Percentiles rank a stretch among this genome's conserved stretches.
phyloP scores from a whole-genome alignment of 2,113 vertebrate genomes.

The Rhabdomys dilectus region DNA sequence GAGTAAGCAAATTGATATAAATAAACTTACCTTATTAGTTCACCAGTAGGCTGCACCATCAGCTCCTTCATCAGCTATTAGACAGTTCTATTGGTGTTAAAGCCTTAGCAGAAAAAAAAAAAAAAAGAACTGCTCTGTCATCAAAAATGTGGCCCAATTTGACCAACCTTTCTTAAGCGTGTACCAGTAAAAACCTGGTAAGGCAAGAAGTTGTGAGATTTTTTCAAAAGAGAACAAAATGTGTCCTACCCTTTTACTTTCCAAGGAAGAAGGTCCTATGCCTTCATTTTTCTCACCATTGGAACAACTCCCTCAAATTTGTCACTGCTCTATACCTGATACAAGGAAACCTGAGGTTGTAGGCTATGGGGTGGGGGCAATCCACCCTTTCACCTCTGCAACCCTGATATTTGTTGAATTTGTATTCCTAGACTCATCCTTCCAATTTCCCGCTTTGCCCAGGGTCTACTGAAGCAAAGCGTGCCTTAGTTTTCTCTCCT shows the following conservation, averaged over 20 bases:
- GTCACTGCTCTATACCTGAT: not conserved
- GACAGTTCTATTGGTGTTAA: not conserved
- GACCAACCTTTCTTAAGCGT: not conserved
- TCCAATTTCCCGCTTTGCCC: not conserved
- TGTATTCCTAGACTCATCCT: not conserved
- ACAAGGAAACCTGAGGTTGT: not conserved
- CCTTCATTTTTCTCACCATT: not conserved
- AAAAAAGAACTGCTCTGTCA: not conserved
- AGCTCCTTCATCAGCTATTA: not conserved
- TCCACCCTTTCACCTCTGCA: not conserved
- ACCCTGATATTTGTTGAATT: not conserved
- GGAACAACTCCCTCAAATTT: not conserved
- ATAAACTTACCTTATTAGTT: conserved; percentile 30
- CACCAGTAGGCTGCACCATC: not conserved
- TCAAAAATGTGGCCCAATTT: not conserved
- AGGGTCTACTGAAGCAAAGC: not conserved
- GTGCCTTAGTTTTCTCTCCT: no score
- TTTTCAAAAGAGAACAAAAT: conserved; percentile 13
- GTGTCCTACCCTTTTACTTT: not conserved
- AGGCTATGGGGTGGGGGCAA: not conserved
- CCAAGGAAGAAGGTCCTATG: not conserved
- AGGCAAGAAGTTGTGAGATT: not conserved
- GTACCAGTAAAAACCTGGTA: not conserved
- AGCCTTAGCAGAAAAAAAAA: not conserved
- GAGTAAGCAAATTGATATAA: conserved; percentile 41